These are phyloP conservation scores for Hecatera dysodea DNA, from an alignment of 2,888 invertebrate species.

Conservation along the genomic window DNA sequence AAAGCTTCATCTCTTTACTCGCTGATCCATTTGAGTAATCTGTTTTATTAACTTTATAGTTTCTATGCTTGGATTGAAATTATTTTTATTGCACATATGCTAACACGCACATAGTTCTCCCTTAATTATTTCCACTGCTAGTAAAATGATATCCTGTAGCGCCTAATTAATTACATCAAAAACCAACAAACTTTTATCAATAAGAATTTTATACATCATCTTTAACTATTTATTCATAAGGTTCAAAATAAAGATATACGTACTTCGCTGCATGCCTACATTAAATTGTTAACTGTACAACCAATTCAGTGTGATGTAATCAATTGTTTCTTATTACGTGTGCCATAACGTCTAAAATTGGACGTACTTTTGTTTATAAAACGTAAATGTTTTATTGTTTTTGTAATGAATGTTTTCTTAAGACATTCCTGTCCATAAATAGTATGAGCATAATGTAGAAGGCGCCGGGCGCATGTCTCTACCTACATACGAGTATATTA, in stretches of 20 bases:
- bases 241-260: conserved; percentile 63
- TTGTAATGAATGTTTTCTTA: conserved; percentile 81
- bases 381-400: conserved; percentile 71
- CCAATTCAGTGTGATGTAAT: conserved; percentile 45
- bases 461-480: conserved; percentile 62
- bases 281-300: conserved; percentile 44
- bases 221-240: conserved; percentile 52
- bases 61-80: conserved; percentile 57
- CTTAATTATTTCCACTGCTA: conserved; percentile 72
- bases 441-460: conserved; percentile 80
- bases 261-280: conserved; percentile 18
- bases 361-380: conserved; percentile 48
- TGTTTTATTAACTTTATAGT: conserved; percentile 27
- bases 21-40: conserved; percentile 32
- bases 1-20: conserved; percentile 18
- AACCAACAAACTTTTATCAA: conserved; percentile 51
- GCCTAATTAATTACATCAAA: conserved; percentile 75
- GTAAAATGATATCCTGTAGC: conserved; percentile 77
- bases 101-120: conserved; percentile 63
- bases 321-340: conserved; percentile 60
- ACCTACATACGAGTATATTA: conserved; percentile 42
- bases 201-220: background rate
- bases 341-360: conserved; percentile 66
- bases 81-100: conserved; percentile 49
- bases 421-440: conserved; percentile 88